Evolutionary conservation across 1,140 invertebrate species (phyloP).

Genomic region (Brevipalpus yothersi): DNA sequence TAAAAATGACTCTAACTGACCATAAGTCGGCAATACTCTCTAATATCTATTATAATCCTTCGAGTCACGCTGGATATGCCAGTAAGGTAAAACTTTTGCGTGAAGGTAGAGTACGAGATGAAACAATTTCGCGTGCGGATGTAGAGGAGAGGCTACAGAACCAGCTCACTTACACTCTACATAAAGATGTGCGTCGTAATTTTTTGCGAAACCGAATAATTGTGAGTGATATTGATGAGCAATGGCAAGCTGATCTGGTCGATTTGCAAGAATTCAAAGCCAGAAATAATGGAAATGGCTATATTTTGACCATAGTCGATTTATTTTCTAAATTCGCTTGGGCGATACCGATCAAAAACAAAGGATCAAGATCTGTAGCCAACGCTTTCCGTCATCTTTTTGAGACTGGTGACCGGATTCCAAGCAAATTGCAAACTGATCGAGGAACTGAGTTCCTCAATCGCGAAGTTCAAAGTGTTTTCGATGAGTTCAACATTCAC

Average conservation of each 20-base stretch:
- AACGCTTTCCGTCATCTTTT: constrained; percentile 9
- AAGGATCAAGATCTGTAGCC: constrained; percentile 5
- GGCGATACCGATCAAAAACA: constrained; percentile 11
- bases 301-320: constrained; percentile 14
- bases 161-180: constrained; percentile 14
- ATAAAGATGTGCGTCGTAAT: constrained; percentile 10
- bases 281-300: constrained; percentile 12
- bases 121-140: neutral
- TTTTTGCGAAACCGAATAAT: constrained; percentile 12
- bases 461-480: constrained; percentile 13
- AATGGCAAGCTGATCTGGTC: too few species aligned
- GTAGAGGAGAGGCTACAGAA: neutral
- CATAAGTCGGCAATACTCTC: neutral
- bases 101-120: neutral
- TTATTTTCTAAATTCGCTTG: constrained; percentile 14
- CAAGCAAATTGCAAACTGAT: constrained; percentile 4
- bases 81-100: neutral
- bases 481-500: constrained; percentile 18
- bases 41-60: neutral
- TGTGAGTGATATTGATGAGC: constrained; percentile 7
- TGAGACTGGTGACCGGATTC: neutral
- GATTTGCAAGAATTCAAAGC: constrained; percentile 3
- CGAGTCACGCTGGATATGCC: neutral
- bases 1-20: too few species aligned
- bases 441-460: constrained; percentile 8